Conservation (phyloP, 2,113 vertebrate species). For the Osmerus mordax region DNA sequence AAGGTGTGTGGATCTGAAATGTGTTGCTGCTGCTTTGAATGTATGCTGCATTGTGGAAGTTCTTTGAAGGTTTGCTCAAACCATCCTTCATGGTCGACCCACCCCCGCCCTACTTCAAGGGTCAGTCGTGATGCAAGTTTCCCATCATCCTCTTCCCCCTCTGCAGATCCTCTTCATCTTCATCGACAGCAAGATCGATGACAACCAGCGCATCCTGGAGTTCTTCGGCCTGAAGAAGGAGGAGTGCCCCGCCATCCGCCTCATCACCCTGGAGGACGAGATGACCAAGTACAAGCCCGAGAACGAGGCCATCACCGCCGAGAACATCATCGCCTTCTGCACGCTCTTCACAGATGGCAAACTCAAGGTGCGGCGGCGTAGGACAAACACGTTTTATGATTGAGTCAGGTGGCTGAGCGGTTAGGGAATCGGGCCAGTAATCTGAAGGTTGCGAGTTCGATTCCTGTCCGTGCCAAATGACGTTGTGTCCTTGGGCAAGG, state of each 20-base stretch:
- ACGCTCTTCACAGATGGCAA: constrained; percentile 86
- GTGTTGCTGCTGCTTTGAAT: background rate
- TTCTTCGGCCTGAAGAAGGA: constrained; percentile 98
- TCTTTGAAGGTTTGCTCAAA: too few species aligned
- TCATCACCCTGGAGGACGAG: constrained; percentile 97
- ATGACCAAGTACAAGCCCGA: constrained; percentile 98
- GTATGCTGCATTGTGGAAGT: too few species aligned
- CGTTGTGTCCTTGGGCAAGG: too few species aligned
- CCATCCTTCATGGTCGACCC: too few species aligned
- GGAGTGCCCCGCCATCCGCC: constrained; percentile 91
- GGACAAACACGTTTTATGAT: too few species aligned
- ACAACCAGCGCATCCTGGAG: constrained; percentile 97
- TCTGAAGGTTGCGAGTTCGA: too few species aligned
- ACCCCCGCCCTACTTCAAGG: too few species aligned
- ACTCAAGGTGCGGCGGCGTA: constrained; percentile 78
- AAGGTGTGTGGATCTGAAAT: constrained; percentile 71
- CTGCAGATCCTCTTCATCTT: constrained; percentile 96
- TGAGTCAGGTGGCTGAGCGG: too few species aligned
- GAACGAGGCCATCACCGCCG: constrained; percentile 78
- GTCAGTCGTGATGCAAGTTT: background rate
- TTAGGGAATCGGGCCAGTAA: too few species aligned
- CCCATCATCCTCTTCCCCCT: background rate
- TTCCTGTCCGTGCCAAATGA: too few species aligned
- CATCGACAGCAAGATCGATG: constrained; percentile 91
- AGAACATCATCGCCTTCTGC: constrained; percentile 86